Evolutionary conservation across 2,797 vertebrate genomes (phyloP), one percentile per base, ranked within the genome.

Genomic region (Scolopax bukidnonensis): DNA sequence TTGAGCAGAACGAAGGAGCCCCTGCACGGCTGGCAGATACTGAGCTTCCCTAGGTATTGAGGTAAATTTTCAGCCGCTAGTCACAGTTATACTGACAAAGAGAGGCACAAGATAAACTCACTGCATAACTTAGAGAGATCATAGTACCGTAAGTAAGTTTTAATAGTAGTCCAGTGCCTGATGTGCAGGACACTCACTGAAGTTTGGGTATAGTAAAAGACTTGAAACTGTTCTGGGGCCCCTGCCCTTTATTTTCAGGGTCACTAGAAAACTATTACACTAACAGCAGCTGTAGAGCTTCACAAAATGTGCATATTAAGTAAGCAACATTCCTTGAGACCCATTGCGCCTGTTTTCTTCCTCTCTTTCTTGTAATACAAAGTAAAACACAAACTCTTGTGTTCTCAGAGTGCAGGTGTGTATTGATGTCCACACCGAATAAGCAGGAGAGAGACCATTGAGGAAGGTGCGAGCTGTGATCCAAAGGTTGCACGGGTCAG

Each of bases 401-500:
- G 27, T 12, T 76, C 2, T 25, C 25, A 10, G 24, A 30, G 33
- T 28, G n/a, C 33, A 63, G 36, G 10, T 4, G 9, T 11, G 6
- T 47, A 28, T 40, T 63, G 73, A 43, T 68, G 41, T 4, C 23
- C 38, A 53, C 25, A 10, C 3, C 1, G 10, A 57, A 61, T 27
- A 45, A 32, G 19, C 27, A 67, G 38, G 38, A 68, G 18, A 81
- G 56, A 48, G 14, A 24, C 32, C 2, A 4, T 18, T 1, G 36
- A 57, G 65, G 48, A 48, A 70, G 16, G 40, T 11, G 45, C 45
- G 36, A 70, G 51, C 54, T 87, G 59, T 74, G 71, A 53, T 60
- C 27, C 5, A 4, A 67, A 85, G 57, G 57, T 24, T 68, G 48
- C 36, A 18, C 0, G 0, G 41, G 69, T 91, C 68, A 38, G 11